Evolutionary conservation across 2,888 invertebrate genomes (phyloP), one percentile per base, ranked within the genome.

Genomic region (Oeneis ivallda): DNA sequence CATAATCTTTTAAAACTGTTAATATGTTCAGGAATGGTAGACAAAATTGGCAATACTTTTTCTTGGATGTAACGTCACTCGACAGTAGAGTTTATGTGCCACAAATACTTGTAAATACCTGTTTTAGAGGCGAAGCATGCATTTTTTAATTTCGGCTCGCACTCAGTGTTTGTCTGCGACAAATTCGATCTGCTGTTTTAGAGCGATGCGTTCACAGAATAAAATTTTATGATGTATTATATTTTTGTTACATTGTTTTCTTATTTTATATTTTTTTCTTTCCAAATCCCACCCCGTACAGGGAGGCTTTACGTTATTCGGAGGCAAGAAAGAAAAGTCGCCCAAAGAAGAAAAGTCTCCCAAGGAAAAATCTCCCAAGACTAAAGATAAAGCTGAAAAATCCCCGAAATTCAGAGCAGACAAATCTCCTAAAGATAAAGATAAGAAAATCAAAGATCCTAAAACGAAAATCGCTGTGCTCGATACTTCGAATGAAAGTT

Each of bases 401-500:
- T 87, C 89, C 41, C 86, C 87, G 0, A 87, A 82, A 78, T 10
- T 15, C 2, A 61, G 52, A 47, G n/a, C 19, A n/a, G 81, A 84
- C 60, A 86, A 86, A 67, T 82, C 86, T 10, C 83, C 85, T 1
- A 86, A 84, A 71, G 86, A 88, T 32, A 87, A 86, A 70, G 77
- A 92, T 81, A 83, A 92, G 7, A 89, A 93, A 75, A 79, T 86
- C 70, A 89, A 92, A 81, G 90, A 90, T 69, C 82, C 84, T 1
- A 91, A 89, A 81, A 75, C 76, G 52, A 91, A 92, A 75, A 84
- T 85, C 65, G 89, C 92, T 67, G 84, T 87, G 74, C 87, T 92
- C 74, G 91, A 92, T 60, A 89, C 91, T 8, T 92, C 91, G 1
- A 87, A 87, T 64, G 91, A 90, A 39, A 89, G 89, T 72, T 86